These are phyloP conservation scores for Hanleya hanleyi DNA, from an alignment of 2,888 invertebrate genomes.

Conservation along the genomic window DNA sequence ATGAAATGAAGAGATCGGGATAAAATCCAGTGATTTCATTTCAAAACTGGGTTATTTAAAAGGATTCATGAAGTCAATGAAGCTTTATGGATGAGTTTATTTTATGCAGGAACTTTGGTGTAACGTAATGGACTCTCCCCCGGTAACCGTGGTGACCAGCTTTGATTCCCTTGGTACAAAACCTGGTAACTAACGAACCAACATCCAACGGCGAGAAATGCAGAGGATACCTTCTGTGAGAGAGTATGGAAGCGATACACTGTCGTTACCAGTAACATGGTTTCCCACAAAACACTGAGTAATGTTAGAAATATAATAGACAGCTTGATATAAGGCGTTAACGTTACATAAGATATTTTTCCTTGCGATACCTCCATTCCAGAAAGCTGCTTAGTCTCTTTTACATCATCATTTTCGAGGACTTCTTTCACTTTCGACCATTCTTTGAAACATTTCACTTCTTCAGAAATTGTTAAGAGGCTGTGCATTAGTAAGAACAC, in stretches of 20 bases:
- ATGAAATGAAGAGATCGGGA: too few species aligned
- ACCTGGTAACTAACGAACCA: slow-evolving; percentile 92
- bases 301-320: slow-evolving; percentile 85
- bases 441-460: slow-evolving; percentile 88
- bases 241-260: slow-evolving; percentile 94
- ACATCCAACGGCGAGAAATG: slow-evolving; percentile 87
- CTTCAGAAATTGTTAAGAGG: slow-evolving; percentile 92
- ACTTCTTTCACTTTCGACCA: slow-evolving; percentile 86
- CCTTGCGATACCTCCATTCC: slow-evolving; percentile 79
- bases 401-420: slow-evolving; percentile 72
- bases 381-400: slow-evolving; percentile 79
- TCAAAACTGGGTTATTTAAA: too few species aligned
- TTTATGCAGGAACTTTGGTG: slow-evolving; percentile 51
- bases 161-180: slow-evolving; percentile 54
- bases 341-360: slow-evolving; percentile 79
- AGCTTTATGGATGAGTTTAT: too few species aligned
- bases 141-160: slow-evolving; percentile 66
- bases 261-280: slow-evolving; percentile 94
- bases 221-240: slow-evolving; percentile 94
- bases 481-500: slow-evolving; percentile 96
- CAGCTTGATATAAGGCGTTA: slow-evolving; percentile 86
- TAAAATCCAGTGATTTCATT: too few species aligned
- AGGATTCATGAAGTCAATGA: too few species aligned
- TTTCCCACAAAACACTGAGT: slow-evolving; percentile 92
- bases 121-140: slow-evolving; percentile 61